These are phyloP conservation scores for Pogonocichla stellata DNA, from an alignment of 2,113 vertebrate species.

Conservation along the genomic window DNA sequence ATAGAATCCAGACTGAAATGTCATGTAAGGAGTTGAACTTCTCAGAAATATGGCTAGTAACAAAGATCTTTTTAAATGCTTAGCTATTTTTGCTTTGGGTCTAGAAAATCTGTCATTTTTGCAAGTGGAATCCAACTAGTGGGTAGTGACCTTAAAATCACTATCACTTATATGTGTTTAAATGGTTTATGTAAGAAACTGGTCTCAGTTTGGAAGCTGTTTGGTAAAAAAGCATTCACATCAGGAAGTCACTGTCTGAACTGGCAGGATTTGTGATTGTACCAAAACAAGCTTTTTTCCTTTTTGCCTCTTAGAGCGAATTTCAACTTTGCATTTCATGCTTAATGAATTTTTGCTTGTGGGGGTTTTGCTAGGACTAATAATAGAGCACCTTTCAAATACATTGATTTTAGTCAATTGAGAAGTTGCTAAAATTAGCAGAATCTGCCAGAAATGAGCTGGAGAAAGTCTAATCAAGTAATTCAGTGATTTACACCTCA, in stretches of 20 bases:
- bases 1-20: background rate
- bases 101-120: background rate
- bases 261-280: background rate
- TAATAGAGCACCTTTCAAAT: background rate
- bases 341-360: background rate
- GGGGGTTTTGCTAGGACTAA: background rate
- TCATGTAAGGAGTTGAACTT: background rate
- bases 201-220: background rate
- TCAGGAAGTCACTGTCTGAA: background rate
- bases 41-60: background rate
- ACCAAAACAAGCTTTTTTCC: background rate
- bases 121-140: background rate
- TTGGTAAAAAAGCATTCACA: background rate
- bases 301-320: background rate
- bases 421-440: background rate
- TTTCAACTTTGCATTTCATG: background rate
- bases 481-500: background rate
- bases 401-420: background rate
- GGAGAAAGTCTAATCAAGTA: background rate
- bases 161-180: background rate
- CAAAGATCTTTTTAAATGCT: background rate
- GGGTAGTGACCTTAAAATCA: background rate
- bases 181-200: background rate
- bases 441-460: background rate
- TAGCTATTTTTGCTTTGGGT: background rate